These are phyloP conservation scores for Riptortus pedestris DNA, from an alignment of 1,140 invertebrate species.

Conservation along the genomic window DNA sequence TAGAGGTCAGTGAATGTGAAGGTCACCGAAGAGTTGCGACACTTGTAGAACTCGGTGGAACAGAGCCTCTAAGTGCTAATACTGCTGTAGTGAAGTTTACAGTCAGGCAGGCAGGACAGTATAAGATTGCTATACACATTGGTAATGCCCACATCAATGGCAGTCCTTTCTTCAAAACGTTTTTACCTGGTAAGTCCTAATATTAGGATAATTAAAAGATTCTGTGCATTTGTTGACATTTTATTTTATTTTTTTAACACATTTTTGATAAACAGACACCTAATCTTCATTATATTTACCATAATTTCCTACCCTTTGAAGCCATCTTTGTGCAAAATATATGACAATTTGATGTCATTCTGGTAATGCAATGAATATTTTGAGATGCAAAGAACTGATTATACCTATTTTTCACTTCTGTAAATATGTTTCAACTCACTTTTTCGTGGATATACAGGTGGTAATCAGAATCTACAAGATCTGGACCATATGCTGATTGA, in stretches of 20 bases:
- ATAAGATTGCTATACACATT: conserved; percentile 74
- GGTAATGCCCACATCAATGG: conserved; percentile 55
- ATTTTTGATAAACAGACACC: background rate
- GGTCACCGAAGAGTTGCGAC: conserved; percentile 71
- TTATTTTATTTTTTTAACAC: background rate
- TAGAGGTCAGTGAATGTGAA: conserved; percentile 76
- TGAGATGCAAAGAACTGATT: no score
- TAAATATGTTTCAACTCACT: no score
- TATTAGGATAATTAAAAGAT: background rate
- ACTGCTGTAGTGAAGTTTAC: conserved; percentile 81
- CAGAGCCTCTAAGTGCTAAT: conserved; percentile 70
- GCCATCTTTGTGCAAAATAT: no score
- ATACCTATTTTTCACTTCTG: no score
- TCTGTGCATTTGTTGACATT: background rate
- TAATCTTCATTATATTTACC: no score
- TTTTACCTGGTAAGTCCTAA: conserved; percentile 47
- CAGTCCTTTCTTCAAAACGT: conserved; percentile 54
- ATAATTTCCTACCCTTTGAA: no score
- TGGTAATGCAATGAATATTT: no score
- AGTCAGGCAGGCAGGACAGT: conserved; percentile 77
- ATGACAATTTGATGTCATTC: no score
- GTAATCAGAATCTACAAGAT: no score
- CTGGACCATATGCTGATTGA: no score
- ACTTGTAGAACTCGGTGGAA: conserved; percentile 71
- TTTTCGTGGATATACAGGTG: no score